Evolutionary conservation across 2,888 invertebrate species (phyloP), one percentile per base, ranked within the genome.

Genomic region (Polietes domitor): DNA sequence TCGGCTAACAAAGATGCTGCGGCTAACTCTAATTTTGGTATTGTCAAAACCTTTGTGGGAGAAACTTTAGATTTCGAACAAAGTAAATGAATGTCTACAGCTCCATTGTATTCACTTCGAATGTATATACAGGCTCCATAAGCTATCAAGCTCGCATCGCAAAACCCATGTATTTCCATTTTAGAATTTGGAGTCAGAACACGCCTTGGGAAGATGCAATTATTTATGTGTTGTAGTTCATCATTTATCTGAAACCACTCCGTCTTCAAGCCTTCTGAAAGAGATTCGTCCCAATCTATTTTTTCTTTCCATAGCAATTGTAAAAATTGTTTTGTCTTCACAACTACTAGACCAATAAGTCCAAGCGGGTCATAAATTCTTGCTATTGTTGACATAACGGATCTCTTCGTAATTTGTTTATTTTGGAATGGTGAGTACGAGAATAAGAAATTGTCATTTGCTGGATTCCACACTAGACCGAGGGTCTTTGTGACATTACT

Each of bases 21-120:
- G 21, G 75, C 79, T 9, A 86, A 55, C 50, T 85, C 82, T 5
- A 86, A 53, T 61, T 85, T 87, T 0, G 85, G 85, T 15, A 86
- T 74, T 5, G 85, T 80, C 0, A 83, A 61, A 9, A 74, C 61
- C n/a, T 84, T 84, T 26, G 75, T 41, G 4, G 71, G 68, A 2
- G 84, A 17, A 17, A 80, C 83, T 50, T 72, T 58, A 0, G 80
- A 80, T 15, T 79, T 82, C 12, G 72, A 55, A 28, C 43, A 80
- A 2, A 80, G 53, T 6, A 80, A 26, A 43, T 32, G 12, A 7
- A 50, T 24, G 2, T 55, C 6, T 10, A 70, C 24, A n/a, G 6
- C 9, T n/a, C 32, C 61, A 32, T 32, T 15, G 0, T 0, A 32
- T 41, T 76, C 32, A 26, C 24, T 9, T 37, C 76, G 55, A 15